A percentile compares a stretch with the other conserved stretches of the same genome.
These are phyloP conservation scores for Drosophila anomelani DNA, from an alignment of 2,888 invertebrate genomes.

Conservation along the genomic window DNA sequence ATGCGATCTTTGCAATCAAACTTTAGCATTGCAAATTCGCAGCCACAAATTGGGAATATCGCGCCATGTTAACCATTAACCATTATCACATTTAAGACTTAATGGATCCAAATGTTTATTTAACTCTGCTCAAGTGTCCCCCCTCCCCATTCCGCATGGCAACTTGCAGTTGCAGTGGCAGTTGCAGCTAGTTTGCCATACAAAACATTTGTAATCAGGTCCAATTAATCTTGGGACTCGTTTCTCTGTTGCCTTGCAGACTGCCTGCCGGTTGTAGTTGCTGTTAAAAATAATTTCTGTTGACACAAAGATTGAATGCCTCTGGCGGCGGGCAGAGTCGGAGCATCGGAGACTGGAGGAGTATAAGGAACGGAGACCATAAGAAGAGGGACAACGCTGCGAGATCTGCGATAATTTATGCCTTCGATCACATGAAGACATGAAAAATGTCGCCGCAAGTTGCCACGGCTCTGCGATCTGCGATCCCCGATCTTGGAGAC, in stretches of 20 bases:
- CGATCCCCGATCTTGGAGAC: conserved; percentile 28
- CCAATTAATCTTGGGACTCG: conserved; percentile 70
- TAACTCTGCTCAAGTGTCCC: conserved; percentile 57
- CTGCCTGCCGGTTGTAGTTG: conserved; percentile 57
- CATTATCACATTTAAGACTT: conserved; percentile 74
- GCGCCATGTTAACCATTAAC: conserved; percentile 59
- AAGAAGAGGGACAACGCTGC: conserved; percentile 52
- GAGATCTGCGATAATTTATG: conserved; percentile 73
- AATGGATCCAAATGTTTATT: conserved; percentile 78
- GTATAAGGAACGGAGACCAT: conserved; percentile 14
- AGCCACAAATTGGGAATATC: conserved; percentile 29
- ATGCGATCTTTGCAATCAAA: conserved; percentile 7
- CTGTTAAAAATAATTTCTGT: conserved; percentile 81
- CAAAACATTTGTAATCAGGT: conserved; percentile 75
- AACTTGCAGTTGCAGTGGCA: conserved; percentile 21
- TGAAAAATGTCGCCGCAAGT: conserved; percentile 80
- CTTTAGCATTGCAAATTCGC: conserved; percentile 41
- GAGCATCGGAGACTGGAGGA: conserved; percentile 1
- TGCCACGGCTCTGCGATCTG: conserved; percentile 53
- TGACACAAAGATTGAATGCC: conserved; percentile 80
- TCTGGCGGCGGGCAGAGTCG: conserved; percentile 27
- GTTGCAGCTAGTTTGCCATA: conserved; percentile 59
- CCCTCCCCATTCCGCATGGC: conserved; percentile 14
- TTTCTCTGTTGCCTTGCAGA: conserved; percentile 18
- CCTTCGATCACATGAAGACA: conserved; percentile 80